Evolutionary conservation across 1,140 invertebrate genomes (phyloP), one percentile per base, ranked within the genome.

Genomic region (Chionoecetes opilio): DNA sequence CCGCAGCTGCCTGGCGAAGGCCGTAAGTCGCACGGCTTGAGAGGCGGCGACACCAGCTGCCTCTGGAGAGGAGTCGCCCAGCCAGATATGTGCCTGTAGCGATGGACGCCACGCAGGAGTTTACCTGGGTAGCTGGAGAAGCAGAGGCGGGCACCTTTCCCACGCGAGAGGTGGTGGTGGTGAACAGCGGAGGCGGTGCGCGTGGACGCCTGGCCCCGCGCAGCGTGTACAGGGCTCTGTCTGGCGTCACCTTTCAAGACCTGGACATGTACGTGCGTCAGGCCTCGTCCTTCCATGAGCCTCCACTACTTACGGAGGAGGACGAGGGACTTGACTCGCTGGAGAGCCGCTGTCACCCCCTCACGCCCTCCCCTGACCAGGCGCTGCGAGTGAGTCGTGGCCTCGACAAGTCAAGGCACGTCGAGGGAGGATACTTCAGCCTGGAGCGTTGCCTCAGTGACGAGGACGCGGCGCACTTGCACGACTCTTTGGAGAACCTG

Each of bases 321-420:
- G 94, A 95, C 91, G 94, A 95, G 31, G 94, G 94, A 17, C 38
- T 95, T 17, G 94, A 95, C 29, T 95, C 94, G 26, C 32, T 95
- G 29, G 94, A 95, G n/a, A 95, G 94, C 26, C 94, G 88, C 37
- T 63, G 90, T 21, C 92, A 46, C 9, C 86, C 92, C 29, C 91
- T 95, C 86, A 95, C 94, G 53, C 94, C 94, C 86, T 95, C 94
- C 41, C 94, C 94, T 0, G 91, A 95, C 82, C 94, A 82, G 8
- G 90, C 91, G 32, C 82, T 88, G 35, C 31, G 91, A 6, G 85
- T 53, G 29, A 37, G 37, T 3, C 86, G 84, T 0, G 85, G 41
- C n/a, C 8, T 34, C 82, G 91, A 95, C 14, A 85, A 95, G 38
- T 29, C 94, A 14, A 26, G 31, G 2, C 94, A 93, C 41, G 63